These are phyloP conservation scores for Euschistus heros DNA, from an alignment of 1,140 invertebrate species.

Conservation along the genomic window DNA sequence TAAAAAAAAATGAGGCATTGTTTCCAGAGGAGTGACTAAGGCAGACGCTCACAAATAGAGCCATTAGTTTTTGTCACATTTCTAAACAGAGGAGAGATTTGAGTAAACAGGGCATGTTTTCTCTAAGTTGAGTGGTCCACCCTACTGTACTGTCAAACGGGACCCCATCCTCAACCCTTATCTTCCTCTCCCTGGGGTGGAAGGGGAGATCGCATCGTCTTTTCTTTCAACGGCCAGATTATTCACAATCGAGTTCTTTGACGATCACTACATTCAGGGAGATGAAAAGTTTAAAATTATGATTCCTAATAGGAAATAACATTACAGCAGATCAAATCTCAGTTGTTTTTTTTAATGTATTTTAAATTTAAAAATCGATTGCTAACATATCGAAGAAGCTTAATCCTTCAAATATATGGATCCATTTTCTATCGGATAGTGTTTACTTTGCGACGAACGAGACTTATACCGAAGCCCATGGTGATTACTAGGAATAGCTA, in stretches of 20 bases:
- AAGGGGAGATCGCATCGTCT: not conserved
- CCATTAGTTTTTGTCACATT: constrained; percentile 12
- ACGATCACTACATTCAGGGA: too few relatives aligned
- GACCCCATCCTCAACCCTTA: not conserved
- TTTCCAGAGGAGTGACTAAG: not conserved
- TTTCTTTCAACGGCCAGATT: not conserved
- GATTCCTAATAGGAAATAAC: too few relatives aligned
- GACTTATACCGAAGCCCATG: too few relatives aligned
- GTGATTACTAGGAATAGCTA: too few relatives aligned
- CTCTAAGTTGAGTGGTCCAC: not conserved
- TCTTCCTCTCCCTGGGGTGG: not conserved
- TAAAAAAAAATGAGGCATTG: not conserved
- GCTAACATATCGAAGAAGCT: too few relatives aligned
- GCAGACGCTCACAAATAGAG: not conserved
- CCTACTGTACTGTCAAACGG: not conserved
- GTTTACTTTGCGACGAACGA: too few relatives aligned
- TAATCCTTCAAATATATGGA: too few relatives aligned
- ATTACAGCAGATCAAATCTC: too few relatives aligned
- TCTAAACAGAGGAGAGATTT: constrained; percentile 4
- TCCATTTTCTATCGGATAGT: too few relatives aligned
- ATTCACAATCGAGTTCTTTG: not conserved
- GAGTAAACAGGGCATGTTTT: constrained; percentile 8
- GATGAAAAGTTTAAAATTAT: too few relatives aligned
- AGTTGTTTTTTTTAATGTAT: too few relatives aligned
- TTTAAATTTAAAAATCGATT: too few relatives aligned